Conservation (phyloP, 2,797 vertebrate species). For the Sebastes nivosus region DNA sequence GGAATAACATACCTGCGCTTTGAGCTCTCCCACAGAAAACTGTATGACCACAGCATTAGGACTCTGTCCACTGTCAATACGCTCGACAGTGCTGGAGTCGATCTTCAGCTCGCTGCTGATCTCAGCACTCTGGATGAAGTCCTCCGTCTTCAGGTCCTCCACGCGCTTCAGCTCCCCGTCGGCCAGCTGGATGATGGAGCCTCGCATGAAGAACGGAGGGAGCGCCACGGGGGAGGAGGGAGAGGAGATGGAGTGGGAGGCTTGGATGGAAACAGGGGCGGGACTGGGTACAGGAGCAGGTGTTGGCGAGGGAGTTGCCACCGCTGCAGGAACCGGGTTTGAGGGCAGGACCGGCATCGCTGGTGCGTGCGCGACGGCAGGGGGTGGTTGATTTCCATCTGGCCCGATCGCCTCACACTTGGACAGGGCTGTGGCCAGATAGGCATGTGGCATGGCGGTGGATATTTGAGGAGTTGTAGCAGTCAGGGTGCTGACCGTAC, state of each 20-base stretch:
- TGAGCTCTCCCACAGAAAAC: constrained; percentile 97
- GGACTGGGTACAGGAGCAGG: constrained; percentile 81
- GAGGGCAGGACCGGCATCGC: constrained; percentile 62
- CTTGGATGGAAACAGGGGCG: constrained; percentile 93
- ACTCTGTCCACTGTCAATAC: constrained; percentile 91
- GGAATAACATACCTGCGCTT: constrained; percentile 89
- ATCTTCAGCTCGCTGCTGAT: constrained; percentile 98
- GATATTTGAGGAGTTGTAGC: constrained; percentile 82
- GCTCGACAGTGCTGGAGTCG: constrained; percentile 98
- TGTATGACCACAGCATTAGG: constrained; percentile 95
- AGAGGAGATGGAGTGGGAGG: constrained; percentile 79
- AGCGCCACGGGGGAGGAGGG: constrained; percentile 71
- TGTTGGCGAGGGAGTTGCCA: constrained; percentile 71
- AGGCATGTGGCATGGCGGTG: constrained; percentile 93
- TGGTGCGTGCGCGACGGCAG: constrained; percentile 59
- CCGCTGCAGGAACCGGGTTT: constrained; percentile 49
- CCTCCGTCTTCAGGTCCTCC: constrained; percentile 97
- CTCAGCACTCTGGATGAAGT: constrained; percentile 99
- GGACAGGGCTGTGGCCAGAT: constrained; percentile 91
- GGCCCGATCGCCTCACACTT: constrained; percentile 90
- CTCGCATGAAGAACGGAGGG: constrained; percentile 82
- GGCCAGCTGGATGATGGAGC: constrained; percentile 98
- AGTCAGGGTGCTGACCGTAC: constrained; percentile 83
- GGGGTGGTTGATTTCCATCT: constrained; percentile 68
- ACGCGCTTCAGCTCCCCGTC: constrained; percentile 97